Evolutionary conservation across 2,113 vertebrate species (phyloP), one percentile per base, ranked within the genome.

Genomic region (Ciconia boyciana): DNA sequence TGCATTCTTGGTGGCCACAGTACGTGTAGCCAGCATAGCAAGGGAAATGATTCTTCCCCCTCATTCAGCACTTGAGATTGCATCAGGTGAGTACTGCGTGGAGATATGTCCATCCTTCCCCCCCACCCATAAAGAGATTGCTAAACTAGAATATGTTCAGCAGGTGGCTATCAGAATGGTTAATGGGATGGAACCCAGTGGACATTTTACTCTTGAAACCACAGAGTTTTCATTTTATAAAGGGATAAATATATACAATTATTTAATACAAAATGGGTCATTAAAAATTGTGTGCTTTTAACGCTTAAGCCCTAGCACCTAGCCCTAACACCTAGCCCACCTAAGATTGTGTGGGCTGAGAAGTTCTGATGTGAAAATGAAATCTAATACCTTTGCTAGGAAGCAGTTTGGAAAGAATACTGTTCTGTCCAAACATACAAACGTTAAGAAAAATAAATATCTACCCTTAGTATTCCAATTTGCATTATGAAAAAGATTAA

Each of bases 311-410:
- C 39, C 39, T 39, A 39, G 39, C 39, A 39, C 39, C 39, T 39
- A 39, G 39, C 39, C 39, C 39, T 39, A 39, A 39, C 39, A 39
- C 39, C 39, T 39, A 39, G 39, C 39, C 39, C 39, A 86, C 60
- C 74, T 89, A 52, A 79, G 32, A 72, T 31, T 84, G 31, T 87
- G 78, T 95, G 78, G 75, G 64, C 46, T 86, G 81, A 84, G 54
- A 65, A 83, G n/a, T 87, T 95, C 75, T 93, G 48, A 87, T 92
- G 17, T 84, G 62, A 94, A 97, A 94, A 68, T 60, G 65, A 82
- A 91, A 91, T 78, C 69, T 70, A 60, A 72, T 76, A 72, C 10
- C 11, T 66, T 84, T 83, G 41, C 62, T 77, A 65, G 32, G 55
- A 90, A 76, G 10, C 34, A 74, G 21, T 54, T 90, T 72, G 44